Percentiles rank a stretch among this genome's conserved stretches.
These are phyloP conservation scores for Ianthella basta DNA, from an alignment of 37 sponge, comb jelly and placozoan genomes.

Conservation along the genomic window DNA sequence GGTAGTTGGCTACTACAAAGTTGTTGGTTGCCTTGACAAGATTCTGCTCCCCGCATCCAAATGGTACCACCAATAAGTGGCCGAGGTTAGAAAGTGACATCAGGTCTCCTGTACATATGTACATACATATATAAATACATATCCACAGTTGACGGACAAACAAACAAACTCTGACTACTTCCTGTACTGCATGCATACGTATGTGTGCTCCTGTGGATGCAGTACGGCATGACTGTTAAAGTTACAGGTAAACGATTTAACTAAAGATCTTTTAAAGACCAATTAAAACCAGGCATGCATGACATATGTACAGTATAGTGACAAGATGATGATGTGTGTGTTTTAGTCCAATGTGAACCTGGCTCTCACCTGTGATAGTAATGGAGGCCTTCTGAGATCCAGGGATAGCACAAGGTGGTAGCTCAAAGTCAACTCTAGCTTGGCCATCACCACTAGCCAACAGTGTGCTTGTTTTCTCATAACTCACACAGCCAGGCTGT, in stretches of 20 bases:
- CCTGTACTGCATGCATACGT: too few relatives aligned
- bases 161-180: too few relatives aligned
- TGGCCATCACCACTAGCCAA: conserved; percentile 8
- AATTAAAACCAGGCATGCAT: too few relatives aligned
- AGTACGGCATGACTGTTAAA: too few relatives aligned
- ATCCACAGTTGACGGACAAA: background rate
- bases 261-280: too few relatives aligned
- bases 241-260: too few relatives aligned
- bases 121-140: background rate
- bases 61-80: conserved; percentile 48
- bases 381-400: conserved; percentile 44
- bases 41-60: conserved; percentile 73
- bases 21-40: conserved; percentile 49
- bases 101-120: conserved; percentile 38
- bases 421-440: conserved; percentile 12
- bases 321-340: too few relatives aligned
- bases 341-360: background rate
- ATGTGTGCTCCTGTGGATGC: too few relatives aligned
- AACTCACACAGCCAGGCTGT: conserved; percentile 61
- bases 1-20: conserved; percentile 50
- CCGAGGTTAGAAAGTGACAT: conserved; percentile 52
- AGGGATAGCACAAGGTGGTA: conserved; percentile 56
- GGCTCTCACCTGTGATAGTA: conserved; percentile 45
- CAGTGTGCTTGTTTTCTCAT: conserved; percentile 25
- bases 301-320: too few relatives aligned